A percentile compares a stretch with the other conserved stretches of the same genome.
Evolutionary conservation across 2,797 vertebrate species (phyloP).

Genomic region (Hydrolagus colliei): DNA sequence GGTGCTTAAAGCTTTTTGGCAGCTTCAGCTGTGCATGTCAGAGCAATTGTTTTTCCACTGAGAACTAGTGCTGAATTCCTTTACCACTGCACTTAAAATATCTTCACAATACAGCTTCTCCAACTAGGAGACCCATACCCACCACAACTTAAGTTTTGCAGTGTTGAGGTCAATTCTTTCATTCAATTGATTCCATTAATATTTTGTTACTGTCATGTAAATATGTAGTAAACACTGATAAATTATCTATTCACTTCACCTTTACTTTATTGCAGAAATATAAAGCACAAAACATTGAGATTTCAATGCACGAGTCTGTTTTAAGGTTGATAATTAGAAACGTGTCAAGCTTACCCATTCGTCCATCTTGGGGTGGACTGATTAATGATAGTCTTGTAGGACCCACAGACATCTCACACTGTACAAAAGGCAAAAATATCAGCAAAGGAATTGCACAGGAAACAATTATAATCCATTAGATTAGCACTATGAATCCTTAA

Average conservation of each 20-base stretch:
- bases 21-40: background rate
- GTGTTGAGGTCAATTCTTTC: background rate
- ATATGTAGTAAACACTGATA: background rate
- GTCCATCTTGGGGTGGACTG: conserved; percentile 64
- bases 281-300: background rate
- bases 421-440: conserved; percentile 36
- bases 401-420: conserved; percentile 55
- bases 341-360: conserved; percentile 62
- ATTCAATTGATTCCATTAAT: background rate
- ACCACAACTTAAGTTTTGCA: too few relatives aligned
- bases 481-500: background rate
- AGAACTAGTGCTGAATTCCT: background rate
- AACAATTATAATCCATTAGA: background rate
- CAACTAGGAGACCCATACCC: too few relatives aligned
- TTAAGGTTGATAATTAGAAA: background rate
- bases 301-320: background rate
- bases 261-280: background rate
- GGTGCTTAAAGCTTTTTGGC: background rate
- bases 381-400: conserved; percentile 67
- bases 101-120: too few relatives aligned
- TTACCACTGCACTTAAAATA: background rate
- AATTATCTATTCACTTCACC: background rate
- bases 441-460: background rate
- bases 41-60: background rate
- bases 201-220: background rate